Conservation (phyloP, 2,888 invertebrate genomes). For the Melanotus villosus region DNA sequence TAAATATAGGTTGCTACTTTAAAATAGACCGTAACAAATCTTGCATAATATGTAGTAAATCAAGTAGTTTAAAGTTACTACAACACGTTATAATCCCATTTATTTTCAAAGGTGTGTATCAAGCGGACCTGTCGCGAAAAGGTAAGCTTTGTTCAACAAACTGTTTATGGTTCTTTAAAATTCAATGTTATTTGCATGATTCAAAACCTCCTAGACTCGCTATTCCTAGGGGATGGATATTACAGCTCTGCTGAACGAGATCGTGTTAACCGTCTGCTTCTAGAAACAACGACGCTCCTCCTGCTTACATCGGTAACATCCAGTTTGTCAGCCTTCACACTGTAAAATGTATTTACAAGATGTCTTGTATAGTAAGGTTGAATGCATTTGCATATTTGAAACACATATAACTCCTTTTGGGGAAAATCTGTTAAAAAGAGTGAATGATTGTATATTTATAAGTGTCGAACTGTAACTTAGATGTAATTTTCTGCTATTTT, state of each 20-base stretch:
- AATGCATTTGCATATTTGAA: neutral
- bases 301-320: constrained; percentile 4
- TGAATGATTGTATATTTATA: neutral
- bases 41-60: no score
- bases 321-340: constrained; percentile 6
- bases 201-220: constrained; percentile 56
- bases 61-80: neutral
- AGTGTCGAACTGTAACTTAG: constrained; percentile 14
- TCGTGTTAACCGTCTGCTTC: constrained; percentile 16
- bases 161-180: constrained; percentile 43
- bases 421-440: neutral
- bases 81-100: neutral
- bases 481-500: constrained; percentile 52
- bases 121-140: constrained; percentile 49
- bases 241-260: constrained; percentile 54
- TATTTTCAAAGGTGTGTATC: constrained; percentile 43
- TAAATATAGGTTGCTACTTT: no score
- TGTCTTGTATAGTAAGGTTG: neutral
- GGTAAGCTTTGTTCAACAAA: constrained; percentile 51
- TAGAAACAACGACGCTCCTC: constrained; percentile 20
- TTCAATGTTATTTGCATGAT: constrained; percentile 49
- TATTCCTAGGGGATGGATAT: constrained; percentile 55
- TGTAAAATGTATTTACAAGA: constrained; percentile 11
- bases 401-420: neutral
- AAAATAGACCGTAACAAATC: no score